Evolutionary conservation across 1,140 invertebrate species (phyloP), one percentile per base, ranked within the genome.

Genomic region (Octopus bimaculoides): DNA sequence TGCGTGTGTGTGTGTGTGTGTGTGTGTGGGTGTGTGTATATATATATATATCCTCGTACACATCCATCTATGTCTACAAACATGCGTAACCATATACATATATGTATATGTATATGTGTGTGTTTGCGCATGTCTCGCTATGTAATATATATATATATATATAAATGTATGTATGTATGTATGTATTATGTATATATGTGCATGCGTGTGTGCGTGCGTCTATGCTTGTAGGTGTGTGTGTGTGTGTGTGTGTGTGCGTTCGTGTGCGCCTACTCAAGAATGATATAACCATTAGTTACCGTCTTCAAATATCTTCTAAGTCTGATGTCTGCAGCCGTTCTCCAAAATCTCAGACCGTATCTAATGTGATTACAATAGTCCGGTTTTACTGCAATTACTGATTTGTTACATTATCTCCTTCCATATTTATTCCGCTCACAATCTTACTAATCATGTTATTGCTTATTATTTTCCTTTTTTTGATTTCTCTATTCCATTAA

Each of bases 151-250:
- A 77, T 77, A 77, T 76, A 52, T 76, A 52, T 66, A n/a, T 80
- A n/a, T 79, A 53, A 73, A 20, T 82, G 66, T 77, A 73, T 79
- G 55, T 81, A 81, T 77, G 76, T 83, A 81, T 78, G 73, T 80
- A 73, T 75, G 76, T 78, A 75, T 82, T 82, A 61, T 79, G 75
- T 87, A 88, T 93, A 52, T 81, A 85, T 78, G 77, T 78, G 80
- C 66, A 56, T 73, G 56, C 83, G 54, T 53, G 52, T 77, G 79
- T 81, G 74, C 76, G 78, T 54, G 26, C 20, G 78, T 77, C 55
- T 69, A 20, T 75, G 77, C 26, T 80, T 76, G 73, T 81, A 79
- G 55, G 77, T 77, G 77, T 81, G 74, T 17, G 77, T 12, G 78
- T 81, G 55, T 52, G 79, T 76, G 54, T 75, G 26, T 41, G 26